Evolutionary conservation across 2,113 vertebrate genomes (phyloP), one percentile per base, ranked within the genome.

Genomic region (Rhabdornis inornatus): DNA sequence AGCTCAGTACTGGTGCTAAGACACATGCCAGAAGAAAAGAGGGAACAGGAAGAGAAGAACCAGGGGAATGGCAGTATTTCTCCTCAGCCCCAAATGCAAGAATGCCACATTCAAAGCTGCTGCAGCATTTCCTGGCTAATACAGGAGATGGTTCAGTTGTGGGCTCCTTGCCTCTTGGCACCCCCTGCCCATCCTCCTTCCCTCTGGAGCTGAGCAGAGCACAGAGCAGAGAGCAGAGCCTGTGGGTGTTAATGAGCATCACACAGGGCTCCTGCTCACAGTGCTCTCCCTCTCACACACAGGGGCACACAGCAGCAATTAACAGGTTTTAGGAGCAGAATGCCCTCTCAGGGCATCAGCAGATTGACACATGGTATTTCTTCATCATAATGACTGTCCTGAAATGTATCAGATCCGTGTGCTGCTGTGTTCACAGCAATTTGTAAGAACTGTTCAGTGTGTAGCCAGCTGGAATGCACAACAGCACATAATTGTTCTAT

Each of bases 281-380:
- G 83, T 49, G 1, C 80, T 66, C 45, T 83, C 81, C 74, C 57
- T 64, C 63, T 81, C 1, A 1, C 68, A 63, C 50, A 0, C 44
- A 18, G 83, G 80, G 83, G 44, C 74, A 70, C 68, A 75, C 25
- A 81, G 72, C 92, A 55, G 80, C 71, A 96, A 96, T 96, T 96
- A 95, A 94, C 37, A 57, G 90, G 82, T 94, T 96, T 93, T 71
- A 65, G 89, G 86, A 89, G 83, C 86, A 82, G 79, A 95, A 96
- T 78, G 83, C 83, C 92, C 76, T 90, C 2, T 0, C 74, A 95
- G 87, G 92, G 64, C 88, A 93, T 24, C 25, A 2, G 83, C 57
- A 92, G 93, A 97, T 92, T 96, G 96, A 96, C 96, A 95, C 86
- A 92, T 90, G 85, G 70, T 85, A 96, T 97, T 88, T 88, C 76